Base-by-base conservation (phyloP, 2,888 invertebrate species). In the Sipha maydis region DNA sequence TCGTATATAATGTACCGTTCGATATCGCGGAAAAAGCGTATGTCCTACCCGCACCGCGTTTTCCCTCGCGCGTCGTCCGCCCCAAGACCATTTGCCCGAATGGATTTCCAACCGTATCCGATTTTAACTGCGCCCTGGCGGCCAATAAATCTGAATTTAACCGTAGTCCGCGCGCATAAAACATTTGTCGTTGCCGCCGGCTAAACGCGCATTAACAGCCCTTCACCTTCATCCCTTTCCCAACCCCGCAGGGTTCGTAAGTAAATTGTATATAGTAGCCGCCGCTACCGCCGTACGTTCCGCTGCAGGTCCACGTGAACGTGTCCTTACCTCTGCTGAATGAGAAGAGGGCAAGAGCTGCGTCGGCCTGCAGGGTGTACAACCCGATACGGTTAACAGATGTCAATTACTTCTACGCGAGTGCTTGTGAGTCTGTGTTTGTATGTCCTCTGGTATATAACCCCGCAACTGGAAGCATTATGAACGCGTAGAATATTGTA, bases 71-170 rank as follows among this genome's bases (percentile, higher is more conserved):
- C 56, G 38, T 41, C 48, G 28, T 21, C 25, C 21, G 4, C 48
- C 48, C 82, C 21, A 77, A 34, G 34, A 77, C 85, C 77, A 54
- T 85, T 85, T 78, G 67, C 85, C 78, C 85, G 76, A 78, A 85
- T 54, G 85, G 85, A 85, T 85, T 78, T 85, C 48, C 77, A 77
- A 48, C 85, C 79, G 56, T 88, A 88, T 88, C 88, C 82, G 88
- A 88, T 88, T 88, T 88, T 88, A 88, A 88, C 88, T 88, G 88
- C 80, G 75, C 88, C 88, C 88, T 34, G 82, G 82, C 88, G 88
- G 80, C 88, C 82, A 82, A 88, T 88, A 88, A 88, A 88, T 88
- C 88, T 76, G 88, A 88, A 88, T 88, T 82, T 75, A 76, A 75
- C 75, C 88, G 82, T 48, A 67, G 67, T 75, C 88, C 88, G 8